Conservation (phyloP, 2,113 vertebrate species). For the Dromiciops gliroides region DNA sequence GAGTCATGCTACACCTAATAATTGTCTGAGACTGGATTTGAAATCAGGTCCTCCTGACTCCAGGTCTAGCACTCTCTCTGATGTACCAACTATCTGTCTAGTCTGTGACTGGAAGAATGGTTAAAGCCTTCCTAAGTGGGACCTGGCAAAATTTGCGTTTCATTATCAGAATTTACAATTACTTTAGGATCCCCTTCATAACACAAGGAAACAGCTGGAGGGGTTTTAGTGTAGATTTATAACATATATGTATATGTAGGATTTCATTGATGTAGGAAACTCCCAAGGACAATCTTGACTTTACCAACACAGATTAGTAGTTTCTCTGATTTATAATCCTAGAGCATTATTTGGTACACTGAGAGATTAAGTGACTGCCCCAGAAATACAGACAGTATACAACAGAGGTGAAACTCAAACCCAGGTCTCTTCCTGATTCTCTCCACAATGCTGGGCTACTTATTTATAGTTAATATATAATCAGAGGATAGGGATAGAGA, state of each 20-base stretch:
- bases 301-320: not conserved
- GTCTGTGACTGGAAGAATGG: not conserved
- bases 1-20: no score
- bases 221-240: not conserved
- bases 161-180: not conserved
- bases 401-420: not conserved
- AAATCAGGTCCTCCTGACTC: not conserved
- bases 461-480: not conserved
- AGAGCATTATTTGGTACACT: not conserved
- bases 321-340: not conserved
- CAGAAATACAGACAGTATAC: not conserved
- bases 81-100: not conserved
- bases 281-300: not conserved
- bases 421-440: not conserved
- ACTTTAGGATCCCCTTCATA: not conserved
- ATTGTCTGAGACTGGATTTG: not conserved
- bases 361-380: not conserved
- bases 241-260: not conserved
- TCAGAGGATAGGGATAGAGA: not conserved
- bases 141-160: not conserved
- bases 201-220: not conserved
- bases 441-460: not conserved
- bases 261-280: not conserved
- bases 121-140: not conserved
- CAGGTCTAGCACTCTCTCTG: not conserved